Conservation (phyloP, 2,113 vertebrate species). For the Sphyrna mokarran region DNA sequence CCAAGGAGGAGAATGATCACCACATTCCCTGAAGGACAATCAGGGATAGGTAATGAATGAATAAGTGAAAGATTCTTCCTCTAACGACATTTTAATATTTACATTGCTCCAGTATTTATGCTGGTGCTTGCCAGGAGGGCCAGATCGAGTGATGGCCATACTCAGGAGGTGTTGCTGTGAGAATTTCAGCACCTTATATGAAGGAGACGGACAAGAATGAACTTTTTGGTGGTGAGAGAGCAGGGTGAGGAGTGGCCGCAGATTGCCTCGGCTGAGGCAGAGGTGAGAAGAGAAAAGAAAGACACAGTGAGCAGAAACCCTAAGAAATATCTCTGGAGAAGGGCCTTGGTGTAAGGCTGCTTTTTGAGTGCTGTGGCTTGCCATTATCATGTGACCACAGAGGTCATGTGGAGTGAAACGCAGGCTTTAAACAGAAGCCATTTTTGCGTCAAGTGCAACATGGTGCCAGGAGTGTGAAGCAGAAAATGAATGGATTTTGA, state of each 20-base stretch:
- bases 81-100: neutral
- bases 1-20: too few species aligned
- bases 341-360: too few species aligned
- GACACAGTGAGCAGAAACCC: neutral
- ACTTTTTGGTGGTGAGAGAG: neutral
- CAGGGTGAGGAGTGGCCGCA: neutral
- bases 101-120: neutral
- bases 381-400: too few species aligned
- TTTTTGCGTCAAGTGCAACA: too few species aligned
- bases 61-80: neutral
- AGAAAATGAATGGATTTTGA: too few species aligned
- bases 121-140: neutral
- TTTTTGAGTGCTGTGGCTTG: too few species aligned
- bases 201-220: neutral
- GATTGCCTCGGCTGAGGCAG: neutral
- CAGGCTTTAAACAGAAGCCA: too few species aligned
- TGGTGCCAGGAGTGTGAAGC: too few species aligned
- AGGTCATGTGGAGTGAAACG: too few species aligned
- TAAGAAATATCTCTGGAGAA: neutral
- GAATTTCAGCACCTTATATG: neutral
- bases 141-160: neutral
- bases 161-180: neutral
- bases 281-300: neutral
- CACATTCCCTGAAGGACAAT: too few species aligned
- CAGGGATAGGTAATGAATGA: too few species aligned